Percentiles rank a stretch among this genome's conserved stretches.
phyloP scores from a whole-genome alignment of 2,888 invertebrate genomes.

The Furcula furcula region DNA sequence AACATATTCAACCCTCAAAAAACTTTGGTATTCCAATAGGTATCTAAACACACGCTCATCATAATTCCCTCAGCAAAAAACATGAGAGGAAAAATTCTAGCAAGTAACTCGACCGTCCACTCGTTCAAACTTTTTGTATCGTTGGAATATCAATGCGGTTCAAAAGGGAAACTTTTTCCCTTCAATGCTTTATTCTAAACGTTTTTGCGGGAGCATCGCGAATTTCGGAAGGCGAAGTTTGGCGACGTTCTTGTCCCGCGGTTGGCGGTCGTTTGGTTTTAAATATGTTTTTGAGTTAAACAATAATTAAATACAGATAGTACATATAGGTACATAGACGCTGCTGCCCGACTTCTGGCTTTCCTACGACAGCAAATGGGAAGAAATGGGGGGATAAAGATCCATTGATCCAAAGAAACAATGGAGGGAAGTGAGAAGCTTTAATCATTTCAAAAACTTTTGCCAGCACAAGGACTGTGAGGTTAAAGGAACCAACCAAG shows the following conservation, averaged over 20 bases:
- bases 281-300: neutral
- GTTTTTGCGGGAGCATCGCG: constrained; percentile 22
- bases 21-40: no score
- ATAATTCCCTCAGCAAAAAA: constrained; percentile 15
- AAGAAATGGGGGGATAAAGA: no score
- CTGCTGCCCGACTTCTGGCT: no score
- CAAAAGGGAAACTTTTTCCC: constrained; percentile 17
- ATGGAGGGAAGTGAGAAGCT: no score
- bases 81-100: constrained; percentile 15
- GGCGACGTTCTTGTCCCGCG: constrained; percentile 29
- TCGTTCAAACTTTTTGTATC: constrained; percentile 27
- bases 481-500: no score
- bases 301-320: no score
- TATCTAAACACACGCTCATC: constrained; percentile 3
- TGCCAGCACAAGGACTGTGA: no score
- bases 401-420: no score
- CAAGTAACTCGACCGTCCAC: constrained; percentile 14
- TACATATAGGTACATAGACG: no score
- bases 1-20: no score
- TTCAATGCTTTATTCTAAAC: constrained; percentile 29
- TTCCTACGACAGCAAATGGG: no score
- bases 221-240: constrained; percentile 21
- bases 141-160: constrained; percentile 34
- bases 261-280: constrained; percentile 6
- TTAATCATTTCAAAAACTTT: no score